Conservation (phyloP, 2,888 invertebrate genomes). For the Pemphredon lugubris region DNA sequence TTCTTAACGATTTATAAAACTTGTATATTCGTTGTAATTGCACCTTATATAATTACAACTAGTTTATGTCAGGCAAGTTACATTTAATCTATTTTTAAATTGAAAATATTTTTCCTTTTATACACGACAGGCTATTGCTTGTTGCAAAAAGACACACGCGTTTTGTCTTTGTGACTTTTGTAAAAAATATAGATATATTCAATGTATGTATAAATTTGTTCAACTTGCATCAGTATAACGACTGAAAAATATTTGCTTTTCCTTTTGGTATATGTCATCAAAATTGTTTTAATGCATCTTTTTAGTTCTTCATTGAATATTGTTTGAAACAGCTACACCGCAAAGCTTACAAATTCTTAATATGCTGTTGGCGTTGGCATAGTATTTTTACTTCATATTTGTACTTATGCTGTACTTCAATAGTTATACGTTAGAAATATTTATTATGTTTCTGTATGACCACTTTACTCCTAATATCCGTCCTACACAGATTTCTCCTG, state of each 20-base stretch:
- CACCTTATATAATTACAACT: conserved; percentile 57
- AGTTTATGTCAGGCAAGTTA: conserved; percentile 44
- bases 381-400: conserved; percentile 45
- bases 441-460: conserved; percentile 15
- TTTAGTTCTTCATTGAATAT: conserved; percentile 9
- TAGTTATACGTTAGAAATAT: conserved; percentile 11
- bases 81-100: conserved; percentile 33
- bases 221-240: conserved; percentile 29
- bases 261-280: conserved; percentile 29
- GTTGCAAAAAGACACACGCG: conserved; percentile 52
- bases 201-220: conserved; percentile 37
- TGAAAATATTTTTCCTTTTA: conserved; percentile 40
- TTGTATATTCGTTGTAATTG: conserved; percentile 57
- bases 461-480: conserved; percentile 8
- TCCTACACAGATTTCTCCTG: conserved; percentile 12
- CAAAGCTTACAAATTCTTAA: conserved; percentile 30
- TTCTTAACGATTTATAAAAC: conserved; percentile 42
- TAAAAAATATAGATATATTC: conserved; percentile 49
- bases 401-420: conserved; percentile 54
- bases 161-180: conserved; percentile 38
- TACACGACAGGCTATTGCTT: conserved; percentile 54
- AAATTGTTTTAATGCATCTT: conserved; percentile 8
- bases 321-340: conserved; percentile 34
- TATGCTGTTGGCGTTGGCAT: conserved; percentile 27
- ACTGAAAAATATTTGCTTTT: conserved; percentile 42